Evolutionary conservation across 1,140 invertebrate species (phyloP).

Genomic region (Atta colombica): DNA sequence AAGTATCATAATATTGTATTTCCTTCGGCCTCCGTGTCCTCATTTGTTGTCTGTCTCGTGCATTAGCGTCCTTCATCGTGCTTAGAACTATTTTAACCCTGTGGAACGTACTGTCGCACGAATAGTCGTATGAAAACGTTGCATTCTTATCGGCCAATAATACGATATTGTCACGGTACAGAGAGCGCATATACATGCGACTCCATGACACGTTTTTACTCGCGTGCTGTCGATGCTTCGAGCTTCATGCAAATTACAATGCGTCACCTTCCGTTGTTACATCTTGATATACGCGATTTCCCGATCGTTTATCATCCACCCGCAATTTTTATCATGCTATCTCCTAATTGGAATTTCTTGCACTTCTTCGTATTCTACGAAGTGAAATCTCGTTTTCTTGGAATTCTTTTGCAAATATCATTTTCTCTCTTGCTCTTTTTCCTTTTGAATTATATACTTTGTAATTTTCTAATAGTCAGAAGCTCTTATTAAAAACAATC

Average conservation of each 20-base stretch:
- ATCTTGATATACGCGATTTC: constrained; percentile 2
- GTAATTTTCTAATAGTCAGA: neutral
- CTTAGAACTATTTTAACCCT: constrained; percentile 57
- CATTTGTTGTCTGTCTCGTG: constrained; percentile 19
- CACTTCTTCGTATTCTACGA: neutral
- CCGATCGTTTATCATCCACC: constrained; percentile 14
- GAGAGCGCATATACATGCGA: neutral
- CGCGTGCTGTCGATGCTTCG: constrained; percentile 30
- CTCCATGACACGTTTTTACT: constrained; percentile 46
- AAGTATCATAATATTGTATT: constrained; percentile 27
- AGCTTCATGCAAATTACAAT: constrained; percentile 50
- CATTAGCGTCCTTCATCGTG: constrained; percentile 3
- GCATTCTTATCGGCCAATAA: constrained; percentile 66
- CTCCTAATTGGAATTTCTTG: neutral
- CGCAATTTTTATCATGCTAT: constrained; percentile 7
- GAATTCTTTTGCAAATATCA: neutral
- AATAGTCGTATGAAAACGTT: constrained; percentile 52
- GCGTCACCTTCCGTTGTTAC: neutral
- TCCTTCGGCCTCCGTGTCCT: neutral
- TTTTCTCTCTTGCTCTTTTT: neutral
- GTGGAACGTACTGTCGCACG: constrained; percentile 42
- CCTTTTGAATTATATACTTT: neutral
- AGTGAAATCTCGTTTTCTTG: neutral
- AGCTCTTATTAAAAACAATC: neutral
- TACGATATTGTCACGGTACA: constrained; percentile 65